Percentiles rank a stretch among this genome's conserved stretches.
Conservation (phyloP, 2,113 vertebrate species). For the Hippocampus mohnikei region DNA sequence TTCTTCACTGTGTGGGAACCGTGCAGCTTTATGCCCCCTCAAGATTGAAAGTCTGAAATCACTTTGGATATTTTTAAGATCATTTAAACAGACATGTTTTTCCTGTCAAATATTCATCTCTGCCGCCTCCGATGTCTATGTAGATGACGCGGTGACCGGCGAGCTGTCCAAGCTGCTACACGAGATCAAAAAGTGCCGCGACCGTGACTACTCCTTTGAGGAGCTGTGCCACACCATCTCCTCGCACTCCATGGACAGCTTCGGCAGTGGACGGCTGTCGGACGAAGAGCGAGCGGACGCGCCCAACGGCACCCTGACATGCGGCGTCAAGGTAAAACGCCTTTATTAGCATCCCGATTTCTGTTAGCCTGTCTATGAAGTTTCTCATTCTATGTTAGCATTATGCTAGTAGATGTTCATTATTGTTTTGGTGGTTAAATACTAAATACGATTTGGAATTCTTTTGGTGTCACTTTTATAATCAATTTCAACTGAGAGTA, state of each 20-base stretch:
- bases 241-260: constrained; percentile 91
- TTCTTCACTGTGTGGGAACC: too few relatives aligned
- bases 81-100: too few relatives aligned
- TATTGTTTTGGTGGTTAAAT: too few relatives aligned
- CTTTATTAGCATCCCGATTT: not conserved
- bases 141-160: constrained; percentile 90
- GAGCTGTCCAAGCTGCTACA: constrained; percentile 93
- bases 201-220: constrained; percentile 95
- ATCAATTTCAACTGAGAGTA: too few relatives aligned
- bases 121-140: not conserved
- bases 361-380: not conserved
- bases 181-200: constrained; percentile 93
- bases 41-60: too few relatives aligned
- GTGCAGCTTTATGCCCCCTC: too few relatives aligned
- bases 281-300: constrained; percentile 86
- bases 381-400: not conserved
- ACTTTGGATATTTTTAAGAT: too few relatives aligned
- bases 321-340: constrained; percentile 58
- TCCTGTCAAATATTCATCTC: too few relatives aligned
- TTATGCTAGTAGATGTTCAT: not conserved
- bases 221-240: constrained; percentile 93
- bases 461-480: too few relatives aligned
- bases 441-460: too few relatives aligned
- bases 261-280: constrained; percentile 81
- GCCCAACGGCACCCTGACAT: constrained; percentile 82